Percentiles rank a stretch among this genome's conserved stretches.
These are phyloP conservation scores for Nannobrachium achirus DNA, from an alignment of 2,113 vertebrate genomes.

Conservation along the genomic window DNA sequence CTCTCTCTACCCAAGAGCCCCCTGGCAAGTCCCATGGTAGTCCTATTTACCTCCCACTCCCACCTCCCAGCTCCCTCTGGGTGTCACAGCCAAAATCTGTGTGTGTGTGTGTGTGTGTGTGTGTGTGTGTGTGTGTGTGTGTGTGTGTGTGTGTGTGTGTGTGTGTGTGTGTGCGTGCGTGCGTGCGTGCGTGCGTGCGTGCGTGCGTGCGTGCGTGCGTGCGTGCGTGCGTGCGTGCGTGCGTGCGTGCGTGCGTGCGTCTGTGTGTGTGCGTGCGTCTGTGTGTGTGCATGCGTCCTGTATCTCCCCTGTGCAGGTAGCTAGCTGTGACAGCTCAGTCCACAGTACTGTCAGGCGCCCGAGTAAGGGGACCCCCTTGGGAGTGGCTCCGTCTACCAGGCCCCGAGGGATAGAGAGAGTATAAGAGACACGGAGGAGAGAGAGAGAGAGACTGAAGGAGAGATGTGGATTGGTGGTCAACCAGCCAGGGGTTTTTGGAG, in stretches of 20 bases:
- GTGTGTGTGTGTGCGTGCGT: conserved; percentile 2
- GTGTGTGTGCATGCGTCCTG: conserved; percentile 10
- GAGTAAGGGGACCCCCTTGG: conserved; percentile 55
- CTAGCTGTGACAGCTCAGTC: conserved; percentile 68
- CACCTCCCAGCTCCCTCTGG: conserved; percentile 52
- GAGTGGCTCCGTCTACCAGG: conserved; percentile 41
- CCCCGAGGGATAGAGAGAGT: conserved; percentile 34
- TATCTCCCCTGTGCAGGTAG: conserved; percentile 67
- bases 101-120: background rate
- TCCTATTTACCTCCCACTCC: conserved; percentile 22
- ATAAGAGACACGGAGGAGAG: conserved; percentile 12
- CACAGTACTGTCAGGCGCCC: conserved; percentile 69
- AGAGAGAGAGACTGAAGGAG: conserved; percentile 14
- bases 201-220: conserved; percentile 27
- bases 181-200: background rate
- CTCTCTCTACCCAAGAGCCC: conserved; percentile 53
- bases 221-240: conserved; percentile 21
- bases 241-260: conserved; percentile 7
- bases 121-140: conserved; percentile 5
- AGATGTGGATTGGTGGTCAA: conserved; percentile 50
- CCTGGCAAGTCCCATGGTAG: conserved; percentile 49
- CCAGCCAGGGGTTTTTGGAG: conserved; percentile 37
- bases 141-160: conserved; percentile 6
- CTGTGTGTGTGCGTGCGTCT: conserved; percentile 8
- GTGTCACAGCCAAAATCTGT: conserved; percentile 33